These are phyloP conservation scores for Carlito syrichta DNA, from an alignment of 2,113 vertebrate genomes.

Conservation along the genomic window DNA sequence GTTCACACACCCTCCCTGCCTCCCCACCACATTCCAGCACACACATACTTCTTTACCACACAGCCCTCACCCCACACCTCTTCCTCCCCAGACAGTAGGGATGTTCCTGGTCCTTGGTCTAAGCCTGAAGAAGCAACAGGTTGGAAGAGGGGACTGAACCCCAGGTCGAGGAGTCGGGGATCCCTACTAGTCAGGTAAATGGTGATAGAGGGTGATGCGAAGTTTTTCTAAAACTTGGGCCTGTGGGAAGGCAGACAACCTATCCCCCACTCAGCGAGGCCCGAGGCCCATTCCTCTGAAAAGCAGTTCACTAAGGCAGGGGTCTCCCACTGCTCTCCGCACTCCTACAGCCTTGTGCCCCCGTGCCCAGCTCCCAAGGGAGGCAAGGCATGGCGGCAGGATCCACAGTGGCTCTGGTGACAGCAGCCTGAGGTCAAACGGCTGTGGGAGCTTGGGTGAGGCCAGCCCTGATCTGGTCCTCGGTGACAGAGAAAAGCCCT, in stretches of 20 bases:
- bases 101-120: not conserved
- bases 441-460: not conserved
- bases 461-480: not conserved
- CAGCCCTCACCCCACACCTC: not conserved
- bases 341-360: not conserved
- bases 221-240: conserved; percentile 7
- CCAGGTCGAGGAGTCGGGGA: not conserved
- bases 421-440: not conserved
- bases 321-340: not conserved
- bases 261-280: not conserved
- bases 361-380: not conserved
- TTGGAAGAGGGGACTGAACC: not conserved
- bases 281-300: not conserved
- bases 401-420: not conserved
- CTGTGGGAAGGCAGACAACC: not conserved
- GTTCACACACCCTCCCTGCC: not conserved
- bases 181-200: not conserved
- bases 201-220: not conserved
- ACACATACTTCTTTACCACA: not conserved
- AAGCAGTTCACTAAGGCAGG: not conserved
- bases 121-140: not conserved
- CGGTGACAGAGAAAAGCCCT: not conserved
- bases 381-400: too few relatives aligned
- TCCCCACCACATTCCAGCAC: not conserved
- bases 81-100: not conserved